These are phyloP conservation scores for Rachycentron canadum DNA, from an alignment of 2,797 vertebrate genomes.

Conservation along the genomic window DNA sequence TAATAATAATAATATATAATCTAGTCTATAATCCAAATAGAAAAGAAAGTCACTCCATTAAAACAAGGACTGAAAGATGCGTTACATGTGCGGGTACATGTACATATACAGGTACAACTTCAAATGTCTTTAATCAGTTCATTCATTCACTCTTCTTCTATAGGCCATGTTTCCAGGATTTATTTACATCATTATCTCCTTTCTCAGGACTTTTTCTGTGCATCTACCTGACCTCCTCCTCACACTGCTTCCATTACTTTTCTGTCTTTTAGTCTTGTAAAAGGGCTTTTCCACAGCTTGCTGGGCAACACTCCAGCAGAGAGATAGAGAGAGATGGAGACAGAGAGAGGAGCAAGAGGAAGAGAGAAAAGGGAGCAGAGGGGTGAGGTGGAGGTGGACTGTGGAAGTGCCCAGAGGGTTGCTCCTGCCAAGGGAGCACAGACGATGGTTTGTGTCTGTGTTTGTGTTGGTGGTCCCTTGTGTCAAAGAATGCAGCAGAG, in stretches of 20 bases:
- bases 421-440: slow-evolving; percentile 65
- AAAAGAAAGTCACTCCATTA: slow-evolving; percentile 2
- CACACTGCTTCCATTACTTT: background rate
- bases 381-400: slow-evolving; percentile 29
- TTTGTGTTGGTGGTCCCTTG: slow-evolving; percentile 63
- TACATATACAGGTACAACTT: background rate
- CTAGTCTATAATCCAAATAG: background rate
- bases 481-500: slow-evolving; percentile 53
- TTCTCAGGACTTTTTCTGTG: background rate
- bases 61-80: background rate
- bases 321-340: slow-evolving; percentile 38
- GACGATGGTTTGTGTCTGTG: slow-evolving; percentile 57
- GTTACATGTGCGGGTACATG: background rate
- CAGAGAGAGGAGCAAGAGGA: background rate
- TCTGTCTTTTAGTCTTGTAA: slow-evolving; percentile 36
- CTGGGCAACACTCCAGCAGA: slow-evolving; percentile 49
- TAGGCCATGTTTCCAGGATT: background rate
- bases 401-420: slow-evolving; percentile 33
- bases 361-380: background rate
- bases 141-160: background rate
- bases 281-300: slow-evolving; percentile 40
- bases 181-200: slow-evolving; percentile 7
- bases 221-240: slow-evolving; percentile 19
- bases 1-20: too few species aligned
- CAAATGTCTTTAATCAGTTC: background rate